These are phyloP conservation scores for Zosterops japonicus DNA, from an alignment of 2,113 vertebrate genomes.

Conservation along the genomic window DNA sequence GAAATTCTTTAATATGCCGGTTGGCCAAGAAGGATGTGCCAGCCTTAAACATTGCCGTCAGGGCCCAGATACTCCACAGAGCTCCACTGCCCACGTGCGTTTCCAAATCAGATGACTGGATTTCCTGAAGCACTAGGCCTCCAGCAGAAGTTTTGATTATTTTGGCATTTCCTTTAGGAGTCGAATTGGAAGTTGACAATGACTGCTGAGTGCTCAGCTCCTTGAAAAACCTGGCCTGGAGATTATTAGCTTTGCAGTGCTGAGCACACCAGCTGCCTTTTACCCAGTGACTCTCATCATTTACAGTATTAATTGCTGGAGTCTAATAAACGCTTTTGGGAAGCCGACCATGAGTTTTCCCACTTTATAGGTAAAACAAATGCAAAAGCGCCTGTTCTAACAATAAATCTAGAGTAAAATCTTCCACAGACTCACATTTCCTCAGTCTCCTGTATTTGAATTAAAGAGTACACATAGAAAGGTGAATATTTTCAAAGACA, in stretches of 20 bases:
- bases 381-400: background rate
- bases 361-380: background rate
- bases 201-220: background rate
- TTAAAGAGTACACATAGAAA: background rate
- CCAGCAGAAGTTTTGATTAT: conserved; percentile 42
- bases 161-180: conserved; percentile 46
- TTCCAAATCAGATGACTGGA: conserved; percentile 14
- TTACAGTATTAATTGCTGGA: background rate
- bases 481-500: background rate
- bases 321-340: background rate
- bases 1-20: background rate
- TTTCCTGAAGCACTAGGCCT: conserved; percentile 24
- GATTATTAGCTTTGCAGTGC: background rate
- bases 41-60: background rate
- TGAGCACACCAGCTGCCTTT: background rate
- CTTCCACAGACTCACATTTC: background rate
- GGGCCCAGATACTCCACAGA: background rate
- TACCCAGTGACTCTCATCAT: background rate
- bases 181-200: background rate
- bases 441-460: background rate
- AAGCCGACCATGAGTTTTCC: background rate
- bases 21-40: background rate
- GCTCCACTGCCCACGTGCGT: background rate
- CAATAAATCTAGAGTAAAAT: background rate
- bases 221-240: conserved; percentile 33